Base-by-base conservation (phyloP, 2,888 invertebrate genomes). In the Seira ritae region DNA sequence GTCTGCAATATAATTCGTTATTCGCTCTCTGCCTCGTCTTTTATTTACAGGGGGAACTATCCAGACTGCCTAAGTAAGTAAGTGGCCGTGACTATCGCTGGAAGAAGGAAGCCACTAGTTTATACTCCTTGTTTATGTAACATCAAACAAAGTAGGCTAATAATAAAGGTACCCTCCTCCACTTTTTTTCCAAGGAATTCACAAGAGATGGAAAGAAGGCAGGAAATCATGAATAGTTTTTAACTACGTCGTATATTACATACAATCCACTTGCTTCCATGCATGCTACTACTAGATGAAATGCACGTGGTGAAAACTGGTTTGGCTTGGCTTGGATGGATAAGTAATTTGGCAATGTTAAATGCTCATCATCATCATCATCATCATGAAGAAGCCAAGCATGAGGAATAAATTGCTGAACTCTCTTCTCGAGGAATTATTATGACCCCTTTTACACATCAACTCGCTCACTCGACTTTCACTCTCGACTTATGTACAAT, bases 361-460 rank as follows among this genome's bases (percentile, higher is more conserved):
- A 74, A 65, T 66, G 42, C 65, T 67, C 75, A 73, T 75, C 75
- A 75, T 67, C 37, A 4, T 8, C 31, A 31, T 31, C 31, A 8
- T 31, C 3, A 31, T 4, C 3, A 8, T 4, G 8, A 31, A 31
- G 55, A 55, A 55, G 2, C 15, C n/a, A 55, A 12, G 55, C 55
- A 55, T 8, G 17, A 55, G 15, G 55, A 17, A 67, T 67, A 46
- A 65, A 62, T 20, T 20, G 24, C 31, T 20, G 73, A 65, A 24
- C 15, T 55, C 55, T 66, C 31, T 46, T 23, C n/a, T 42, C 22
- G 6, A 67, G 42, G 42, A 67, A 55, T 55, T 55, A n/a, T 55
- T 75, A 75, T 75, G 67, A 67, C 75, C 75, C 67, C 50, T 46
- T 67, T 75, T 67, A 46, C 50, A 73, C 71, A 70, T 70, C 70